Percentiles rank a stretch among this genome's conserved stretches.
phyloP scores from a whole-genome alignment of 2,113 vertebrate species.

The Serilophus lunatus region DNA sequence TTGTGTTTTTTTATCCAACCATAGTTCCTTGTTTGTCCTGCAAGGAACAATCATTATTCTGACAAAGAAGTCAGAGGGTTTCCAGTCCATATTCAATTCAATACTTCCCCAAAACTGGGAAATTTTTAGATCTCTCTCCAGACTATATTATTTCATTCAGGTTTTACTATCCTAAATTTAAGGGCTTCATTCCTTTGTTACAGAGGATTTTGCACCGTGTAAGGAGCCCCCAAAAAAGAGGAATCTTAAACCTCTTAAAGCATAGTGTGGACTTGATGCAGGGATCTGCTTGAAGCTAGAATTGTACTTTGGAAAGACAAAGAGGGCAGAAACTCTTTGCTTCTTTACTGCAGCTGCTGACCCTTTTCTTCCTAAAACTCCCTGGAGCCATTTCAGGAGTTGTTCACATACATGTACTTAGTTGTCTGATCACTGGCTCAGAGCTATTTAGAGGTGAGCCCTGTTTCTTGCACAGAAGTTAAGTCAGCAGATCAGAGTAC shows the following conservation, averaged over 20 bases:
- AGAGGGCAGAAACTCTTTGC: not conserved
- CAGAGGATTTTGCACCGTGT: not conserved
- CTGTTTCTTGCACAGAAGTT: not conserved
- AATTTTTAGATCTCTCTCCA: not conserved
- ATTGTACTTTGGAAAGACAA: not conserved
- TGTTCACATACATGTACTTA: not conserved
- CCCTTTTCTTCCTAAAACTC: not conserved
- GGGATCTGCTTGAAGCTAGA: not conserved
- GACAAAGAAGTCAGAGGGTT: not conserved
- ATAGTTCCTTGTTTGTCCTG: not conserved
- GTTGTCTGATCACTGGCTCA: not conserved
- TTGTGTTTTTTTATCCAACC: not conserved
- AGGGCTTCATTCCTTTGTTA: not conserved
- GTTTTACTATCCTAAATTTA: not conserved
- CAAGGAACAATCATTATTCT: not conserved
- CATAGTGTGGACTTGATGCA: accelerated
- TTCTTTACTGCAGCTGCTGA: not conserved
- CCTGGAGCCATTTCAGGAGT: not conserved
- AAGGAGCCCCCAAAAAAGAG: not conserved
- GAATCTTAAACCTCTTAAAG: not conserved
- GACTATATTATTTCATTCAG: not conserved
- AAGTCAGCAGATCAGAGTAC: constrained; percentile 12
- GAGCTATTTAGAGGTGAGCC: constrained; percentile 8
- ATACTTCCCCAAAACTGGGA: not conserved
- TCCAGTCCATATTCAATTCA: not conserved